phyloP scores from a whole-genome alignment of 2,888 invertebrate genomes.

The Mythimna ferrago region DNA sequence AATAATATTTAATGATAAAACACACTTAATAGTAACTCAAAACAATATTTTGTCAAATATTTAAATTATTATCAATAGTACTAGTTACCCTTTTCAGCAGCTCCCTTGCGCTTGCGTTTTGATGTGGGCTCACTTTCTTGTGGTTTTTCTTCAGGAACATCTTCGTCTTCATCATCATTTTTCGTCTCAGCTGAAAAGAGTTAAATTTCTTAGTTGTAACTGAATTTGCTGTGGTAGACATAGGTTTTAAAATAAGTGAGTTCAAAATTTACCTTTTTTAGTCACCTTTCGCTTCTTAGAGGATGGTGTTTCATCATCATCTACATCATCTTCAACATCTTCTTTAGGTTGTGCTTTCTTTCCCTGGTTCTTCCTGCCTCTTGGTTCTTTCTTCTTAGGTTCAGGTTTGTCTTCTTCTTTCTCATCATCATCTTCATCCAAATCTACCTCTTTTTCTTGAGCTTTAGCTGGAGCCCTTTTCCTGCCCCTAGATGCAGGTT shows the following conservation, averaged over 20 bases:
- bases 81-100: slow-evolving; percentile 88
- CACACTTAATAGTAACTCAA: slow-evolving; percentile 81
- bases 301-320: slow-evolving; percentile 71
- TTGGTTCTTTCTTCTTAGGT: slow-evolving; percentile 81
- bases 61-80: slow-evolving; percentile 74
- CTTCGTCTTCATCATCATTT: slow-evolving; percentile 78
- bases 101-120: slow-evolving; percentile 83
- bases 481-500: slow-evolving; percentile 68
- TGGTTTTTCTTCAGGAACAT: slow-evolving; percentile 75
- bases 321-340: slow-evolving; percentile 68
- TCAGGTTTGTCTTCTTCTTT: slow-evolving; percentile 74
- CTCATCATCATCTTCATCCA: slow-evolving; percentile 67
- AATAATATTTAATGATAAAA: slow-evolving; percentile 77
- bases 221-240: background rate
- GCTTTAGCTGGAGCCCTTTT: slow-evolving; percentile 68
- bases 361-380: slow-evolving; percentile 77
- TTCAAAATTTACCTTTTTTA: slow-evolving; percentile 74
- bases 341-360: slow-evolving; percentile 81
- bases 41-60: slow-evolving; percentile 78
- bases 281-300: slow-evolving; percentile 77
- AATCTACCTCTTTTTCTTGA: slow-evolving; percentile 74
- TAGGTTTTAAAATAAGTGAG: background rate
- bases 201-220: background rate
- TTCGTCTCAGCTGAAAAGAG: slow-evolving; percentile 74
- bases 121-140: slow-evolving; percentile 79